Evolutionary conservation across 2,797 vertebrate species (phyloP).

Genomic region (Enteromius thamalakanensis): DNA sequence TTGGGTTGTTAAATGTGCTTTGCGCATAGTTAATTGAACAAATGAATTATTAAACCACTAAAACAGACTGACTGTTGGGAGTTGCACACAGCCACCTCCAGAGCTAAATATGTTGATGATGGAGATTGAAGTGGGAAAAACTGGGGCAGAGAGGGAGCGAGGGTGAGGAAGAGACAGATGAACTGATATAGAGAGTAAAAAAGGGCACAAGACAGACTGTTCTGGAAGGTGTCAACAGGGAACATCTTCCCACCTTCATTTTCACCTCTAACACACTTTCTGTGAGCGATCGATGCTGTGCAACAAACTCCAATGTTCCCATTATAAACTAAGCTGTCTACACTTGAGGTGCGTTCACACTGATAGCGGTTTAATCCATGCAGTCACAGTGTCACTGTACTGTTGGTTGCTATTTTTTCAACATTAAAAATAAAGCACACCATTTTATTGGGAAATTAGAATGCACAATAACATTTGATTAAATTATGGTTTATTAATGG

Average conservation of each 20-base stretch:
- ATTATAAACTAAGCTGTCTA: not conserved
- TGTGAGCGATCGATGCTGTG: not conserved
- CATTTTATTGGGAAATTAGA: too few species aligned
- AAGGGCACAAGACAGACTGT: not conserved
- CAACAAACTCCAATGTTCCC: not conserved
- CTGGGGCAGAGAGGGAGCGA: conserved; percentile 14
- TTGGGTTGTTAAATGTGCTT: conserved; percentile 10
- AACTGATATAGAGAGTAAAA: not conserved
- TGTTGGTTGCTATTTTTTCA: too few species aligned
- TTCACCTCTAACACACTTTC: conserved; percentile 25
- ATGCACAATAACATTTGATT: too few species aligned
- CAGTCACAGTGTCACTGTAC: not conserved
- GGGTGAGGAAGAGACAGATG: conserved; percentile 6
- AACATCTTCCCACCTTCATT: not conserved
- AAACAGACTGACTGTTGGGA: conserved; percentile 19
- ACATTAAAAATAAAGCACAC: too few species aligned
- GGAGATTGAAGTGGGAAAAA: conserved; percentile 12
- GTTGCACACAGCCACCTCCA: conserved; percentile 12
- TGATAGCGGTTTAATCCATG: not conserved
- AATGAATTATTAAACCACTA: conserved; percentile 36
- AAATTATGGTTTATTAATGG: too few species aligned
- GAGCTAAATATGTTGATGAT: conserved; percentile 24
- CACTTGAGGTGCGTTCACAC: not conserved
- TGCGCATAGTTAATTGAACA: not conserved
- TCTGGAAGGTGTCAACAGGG: conserved; percentile 2